Evolutionary conservation across 2,797 vertebrate genomes (phyloP), one percentile per base, ranked within the genome.

Genomic region (Limosa lapponica): DNA sequence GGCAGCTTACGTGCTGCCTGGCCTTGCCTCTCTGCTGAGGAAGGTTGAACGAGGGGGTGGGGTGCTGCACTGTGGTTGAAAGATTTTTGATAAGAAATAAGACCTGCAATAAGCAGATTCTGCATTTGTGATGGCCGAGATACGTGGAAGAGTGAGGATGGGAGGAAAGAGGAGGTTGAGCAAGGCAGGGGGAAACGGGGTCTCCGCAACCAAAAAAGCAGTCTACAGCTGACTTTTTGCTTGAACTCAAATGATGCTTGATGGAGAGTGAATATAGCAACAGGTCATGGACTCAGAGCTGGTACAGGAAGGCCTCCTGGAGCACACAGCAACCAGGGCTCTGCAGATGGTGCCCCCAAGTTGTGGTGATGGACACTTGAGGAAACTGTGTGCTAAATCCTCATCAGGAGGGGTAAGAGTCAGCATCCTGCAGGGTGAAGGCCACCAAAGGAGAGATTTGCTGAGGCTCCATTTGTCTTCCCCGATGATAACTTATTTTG

Each of bases 351-450:
- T 93, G 67, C 37, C 93, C 81, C 83, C 73, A 65, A 69, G 57
- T 32, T 67, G 54, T 55, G 57, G 41, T n/a, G 54, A 81, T 83
- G 87, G 81, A 70, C 30, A 2, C n/a, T 67, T 77, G 74, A 89
- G 90, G 94, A 96, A 92, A 51, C 82, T 57, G 20, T 65, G 79
- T 87, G 62, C 64, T 93, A 37, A 87, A 61, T 71, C 48, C 49
- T 84, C 55, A 23, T 65, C 61, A 15, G 46, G 55, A 84, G 91
- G 52, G 44, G 39, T 89, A 30, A 25, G 55, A 93, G 71, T 89
- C 91, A 89, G 78, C 90, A 93, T 95, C 86, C 93, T 94, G 81
- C 67, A 59, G 67, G 88, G 65, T 96, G 89, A 96, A 96, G 96
- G 94, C 94, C 90, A 93, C 74, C 3, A 0, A 82, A 85, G 71